These are phyloP conservation scores for Accipiter cooperii DNA, from an alignment of 2,113 vertebrate species.

Conservation along the genomic window DNA sequence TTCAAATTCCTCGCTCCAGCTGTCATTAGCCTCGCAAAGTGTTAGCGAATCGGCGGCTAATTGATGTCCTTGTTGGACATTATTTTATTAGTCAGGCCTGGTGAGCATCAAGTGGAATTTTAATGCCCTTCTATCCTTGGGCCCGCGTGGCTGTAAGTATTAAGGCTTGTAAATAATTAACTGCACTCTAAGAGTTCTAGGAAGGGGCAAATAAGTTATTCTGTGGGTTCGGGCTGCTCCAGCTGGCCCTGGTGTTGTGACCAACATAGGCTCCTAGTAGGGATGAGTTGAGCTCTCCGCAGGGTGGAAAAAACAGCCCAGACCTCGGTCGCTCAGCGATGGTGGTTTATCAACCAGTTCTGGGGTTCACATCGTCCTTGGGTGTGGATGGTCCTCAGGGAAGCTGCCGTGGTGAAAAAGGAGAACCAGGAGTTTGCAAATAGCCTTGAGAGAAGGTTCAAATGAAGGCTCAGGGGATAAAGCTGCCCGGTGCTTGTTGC, in stretches of 20 bases:
- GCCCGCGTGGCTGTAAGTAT: background rate
- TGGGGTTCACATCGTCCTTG: background rate
- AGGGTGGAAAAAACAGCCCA: background rate
- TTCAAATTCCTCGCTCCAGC: constrained; percentile 56
- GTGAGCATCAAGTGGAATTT: constrained; percentile 60
- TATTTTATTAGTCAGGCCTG: constrained; percentile 65
- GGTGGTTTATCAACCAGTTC: background rate
- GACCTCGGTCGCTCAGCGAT: accelerated
- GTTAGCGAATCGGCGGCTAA: constrained; percentile 38
- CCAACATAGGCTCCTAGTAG: background rate
- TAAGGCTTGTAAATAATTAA: constrained; percentile 38
- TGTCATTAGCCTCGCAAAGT: constrained; percentile 39
- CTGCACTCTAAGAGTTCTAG: background rate
- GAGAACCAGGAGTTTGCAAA: background rate
- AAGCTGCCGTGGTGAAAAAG: background rate
- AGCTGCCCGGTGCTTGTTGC: background rate
- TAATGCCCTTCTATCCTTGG: constrained; percentile 7
- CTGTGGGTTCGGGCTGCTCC: background rate
- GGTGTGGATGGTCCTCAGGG: background rate
- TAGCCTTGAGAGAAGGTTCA: background rate
- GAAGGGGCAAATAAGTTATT: background rate
- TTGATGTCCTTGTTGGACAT: constrained; percentile 62
- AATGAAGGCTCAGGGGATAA: background rate
- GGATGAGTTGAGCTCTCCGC: background rate
- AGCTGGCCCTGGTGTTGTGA: background rate